Conservation (phyloP, 2,797 vertebrate species). For the Paedocypris micromegethes region DNA sequence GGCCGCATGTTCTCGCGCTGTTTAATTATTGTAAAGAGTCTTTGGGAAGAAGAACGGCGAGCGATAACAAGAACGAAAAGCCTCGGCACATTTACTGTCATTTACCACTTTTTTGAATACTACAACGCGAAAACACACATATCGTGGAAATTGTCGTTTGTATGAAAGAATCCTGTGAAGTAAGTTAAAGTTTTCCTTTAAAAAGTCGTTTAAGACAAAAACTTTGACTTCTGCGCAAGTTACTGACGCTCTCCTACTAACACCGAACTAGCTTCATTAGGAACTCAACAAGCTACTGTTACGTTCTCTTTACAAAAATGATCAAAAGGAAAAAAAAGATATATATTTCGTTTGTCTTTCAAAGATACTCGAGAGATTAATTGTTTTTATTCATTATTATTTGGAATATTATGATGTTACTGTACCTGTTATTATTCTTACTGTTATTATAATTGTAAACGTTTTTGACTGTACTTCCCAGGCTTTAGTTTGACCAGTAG, state of each 20-base stretch:
- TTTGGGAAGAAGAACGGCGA: conserved; percentile 51
- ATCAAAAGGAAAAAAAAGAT: conserved; percentile 54
- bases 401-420: conserved; percentile 74
- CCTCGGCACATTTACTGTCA: no score
- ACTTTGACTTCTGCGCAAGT: conserved; percentile 70
- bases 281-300: conserved; percentile 75
- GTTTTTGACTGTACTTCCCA: conserved; percentile 74
- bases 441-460: conserved; percentile 70
- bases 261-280: conserved; percentile 74
- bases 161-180: conserved; percentile 70
- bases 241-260: conserved; percentile 76
- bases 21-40: conserved; percentile 67
- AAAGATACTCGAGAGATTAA: conserved; percentile 71
- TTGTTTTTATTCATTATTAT: conserved; percentile 73
- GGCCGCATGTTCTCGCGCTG: conserved; percentile 21
- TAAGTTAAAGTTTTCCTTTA: conserved; percentile 76
- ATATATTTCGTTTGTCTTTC: conserved; percentile 68
- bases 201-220: conserved; percentile 49
- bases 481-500: conserved; percentile 60
- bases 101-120: conserved; percentile 47
- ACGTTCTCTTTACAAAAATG: conserved; percentile 76
- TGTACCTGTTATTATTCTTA: conserved; percentile 70
- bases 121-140: conserved; percentile 65
- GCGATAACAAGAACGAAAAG: conserved; percentile 43
- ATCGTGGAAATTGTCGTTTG: conserved; percentile 75